Evolutionary conservation across 2,797 vertebrate species (phyloP).

Genomic region (Poecile montanus): DNA sequence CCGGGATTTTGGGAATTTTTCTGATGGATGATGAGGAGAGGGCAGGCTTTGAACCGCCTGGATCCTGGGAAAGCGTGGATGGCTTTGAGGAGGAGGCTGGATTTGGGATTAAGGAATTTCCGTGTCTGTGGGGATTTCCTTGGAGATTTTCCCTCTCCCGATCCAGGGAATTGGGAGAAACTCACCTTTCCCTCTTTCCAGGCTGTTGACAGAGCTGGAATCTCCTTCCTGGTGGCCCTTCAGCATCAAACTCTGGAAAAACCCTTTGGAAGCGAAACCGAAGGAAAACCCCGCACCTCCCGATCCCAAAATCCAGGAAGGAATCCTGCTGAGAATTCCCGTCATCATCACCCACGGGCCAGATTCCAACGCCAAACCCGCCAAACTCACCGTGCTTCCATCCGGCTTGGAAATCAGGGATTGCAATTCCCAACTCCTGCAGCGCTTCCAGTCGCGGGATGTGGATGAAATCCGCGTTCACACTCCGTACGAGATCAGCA

Average conservation of each 20-base stretch:
- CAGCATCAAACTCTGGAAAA: constrained; percentile 86
- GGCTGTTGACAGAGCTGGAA: constrained; percentile 90
- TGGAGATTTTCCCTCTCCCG: not conserved
- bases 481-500: constrained; percentile 86
- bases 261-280: constrained; percentile 68
- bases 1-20: not conserved
- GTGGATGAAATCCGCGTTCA: constrained; percentile 89
- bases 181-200: constrained; percentile 28
- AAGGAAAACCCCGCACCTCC: constrained; percentile 6
- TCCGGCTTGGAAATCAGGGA: constrained; percentile 87
- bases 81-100: not conserved
- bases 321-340: constrained; percentile 83
- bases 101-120: not conserved
- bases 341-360: constrained; percentile 82
- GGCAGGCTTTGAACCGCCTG: fast-evolving
- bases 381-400: constrained; percentile 81
- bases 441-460: constrained; percentile 84
- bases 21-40: fast-evolving
- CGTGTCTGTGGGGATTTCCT: not conserved
- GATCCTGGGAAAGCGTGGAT: not conserved
- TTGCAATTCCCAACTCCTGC: constrained; percentile 78
- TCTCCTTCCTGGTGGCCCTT: constrained; percentile 96
- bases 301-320: constrained; percentile 66
- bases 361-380: constrained; percentile 82
- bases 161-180: no score